phyloP scores from a whole-genome alignment of 2,113 vertebrate genomes.

The Aphyosemion australe region DNA sequence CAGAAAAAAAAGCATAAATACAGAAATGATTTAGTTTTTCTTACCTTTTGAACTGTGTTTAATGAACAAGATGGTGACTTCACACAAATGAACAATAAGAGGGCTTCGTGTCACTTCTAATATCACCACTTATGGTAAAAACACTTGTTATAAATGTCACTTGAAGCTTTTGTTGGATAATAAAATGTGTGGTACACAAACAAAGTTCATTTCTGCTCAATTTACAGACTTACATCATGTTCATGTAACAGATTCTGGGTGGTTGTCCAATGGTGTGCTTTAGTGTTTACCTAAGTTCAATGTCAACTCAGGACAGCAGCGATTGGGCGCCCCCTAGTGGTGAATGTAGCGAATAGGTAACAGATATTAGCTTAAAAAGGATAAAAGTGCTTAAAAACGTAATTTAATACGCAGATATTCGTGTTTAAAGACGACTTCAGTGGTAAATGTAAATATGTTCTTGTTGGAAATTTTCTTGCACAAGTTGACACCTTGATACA shows the following conservation, averaged over 20 bases:
- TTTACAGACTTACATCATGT: neutral
- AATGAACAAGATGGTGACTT: neutral
- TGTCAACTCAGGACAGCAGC: conserved; percentile 3
- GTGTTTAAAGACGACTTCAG: neutral
- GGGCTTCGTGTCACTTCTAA: conserved; percentile 36
- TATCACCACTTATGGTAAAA: neutral
- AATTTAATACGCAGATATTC: neutral
- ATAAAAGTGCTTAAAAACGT: neutral
- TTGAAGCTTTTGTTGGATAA: conserved; percentile 28
- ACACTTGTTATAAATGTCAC: neutral
- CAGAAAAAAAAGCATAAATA: no score
- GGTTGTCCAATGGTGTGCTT: no score
- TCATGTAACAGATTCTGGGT: neutral
- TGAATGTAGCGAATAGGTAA: neutral
- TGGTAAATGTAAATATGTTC: neutral
- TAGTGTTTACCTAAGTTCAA: conserved; percentile 35
- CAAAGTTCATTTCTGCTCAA: conserved; percentile 6
- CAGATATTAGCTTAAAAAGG: neutral
- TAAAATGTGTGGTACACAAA: conserved; percentile 57
- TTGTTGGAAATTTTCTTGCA: neutral
- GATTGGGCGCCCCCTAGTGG: conserved; percentile 40
- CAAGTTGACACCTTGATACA: conserved; percentile 1
- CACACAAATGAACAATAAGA: conserved; percentile 13
- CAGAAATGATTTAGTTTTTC: neutral
- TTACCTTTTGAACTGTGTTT: no score